Evolutionary conservation across 1,140 invertebrate genomes (phyloP).

Genomic region (Atopsyche davidsoni): DNA sequence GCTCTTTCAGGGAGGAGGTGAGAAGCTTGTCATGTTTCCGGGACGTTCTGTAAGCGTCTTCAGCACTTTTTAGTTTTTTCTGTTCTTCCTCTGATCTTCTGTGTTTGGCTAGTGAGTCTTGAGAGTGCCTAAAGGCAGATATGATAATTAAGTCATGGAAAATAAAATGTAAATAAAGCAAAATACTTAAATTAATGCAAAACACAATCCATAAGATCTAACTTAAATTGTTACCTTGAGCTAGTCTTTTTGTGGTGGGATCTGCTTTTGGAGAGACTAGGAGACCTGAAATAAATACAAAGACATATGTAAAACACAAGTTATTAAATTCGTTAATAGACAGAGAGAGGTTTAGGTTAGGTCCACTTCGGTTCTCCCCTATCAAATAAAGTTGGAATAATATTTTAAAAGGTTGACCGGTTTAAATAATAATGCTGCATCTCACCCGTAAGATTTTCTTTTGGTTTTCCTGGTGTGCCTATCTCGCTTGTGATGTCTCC

Average conservation of each 20-base stretch:
- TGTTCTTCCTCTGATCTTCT: constrained; percentile 13
- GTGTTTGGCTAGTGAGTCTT: constrained; percentile 1
- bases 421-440: too few species aligned
- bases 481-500: constrained; percentile 11
- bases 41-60: constrained; percentile 15
- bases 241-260: constrained; percentile 13
- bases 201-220: too few species aligned
- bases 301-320: background rate
- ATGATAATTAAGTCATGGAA: too few species aligned
- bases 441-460: too few species aligned
- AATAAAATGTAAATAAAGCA: too few species aligned
- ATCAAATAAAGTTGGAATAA: too few species aligned
- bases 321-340: too few species aligned
- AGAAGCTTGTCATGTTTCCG: constrained; percentile 22
- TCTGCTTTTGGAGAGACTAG: constrained; percentile 15
- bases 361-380: too few species aligned
- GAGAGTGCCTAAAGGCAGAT: background rate
- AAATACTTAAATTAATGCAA: too few species aligned
- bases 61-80: constrained; percentile 8
- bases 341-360: too few species aligned
- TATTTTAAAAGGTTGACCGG: too few species aligned
- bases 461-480: constrained; percentile 24
- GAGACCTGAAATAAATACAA: constrained; percentile 8
- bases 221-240: constrained; percentile 8
- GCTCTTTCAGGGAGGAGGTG: constrained; percentile 24